Evolutionary conservation across 1,140 invertebrate species (phyloP).

Genomic region (Trachymyrmex septentrionalis): DNA sequence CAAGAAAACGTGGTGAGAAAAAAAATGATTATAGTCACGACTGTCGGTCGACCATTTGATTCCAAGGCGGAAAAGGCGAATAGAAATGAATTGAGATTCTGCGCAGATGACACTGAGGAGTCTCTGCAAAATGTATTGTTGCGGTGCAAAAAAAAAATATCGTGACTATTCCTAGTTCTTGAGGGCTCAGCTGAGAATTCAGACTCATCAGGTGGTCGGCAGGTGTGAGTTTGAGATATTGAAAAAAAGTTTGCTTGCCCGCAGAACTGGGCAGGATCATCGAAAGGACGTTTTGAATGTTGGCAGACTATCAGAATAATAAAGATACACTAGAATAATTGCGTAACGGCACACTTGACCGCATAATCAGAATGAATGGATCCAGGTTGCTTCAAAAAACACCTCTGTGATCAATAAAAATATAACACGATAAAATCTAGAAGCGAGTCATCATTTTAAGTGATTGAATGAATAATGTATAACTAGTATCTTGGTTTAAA

Average conservation of each 20-base stretch:
- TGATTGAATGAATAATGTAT: conserved; percentile 10
- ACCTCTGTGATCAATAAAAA: conserved; percentile 27
- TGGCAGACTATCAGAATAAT: not conserved
- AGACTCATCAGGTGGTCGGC: conserved; percentile 62
- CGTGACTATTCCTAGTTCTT: conserved; percentile 80
- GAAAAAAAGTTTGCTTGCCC: conserved; percentile 31
- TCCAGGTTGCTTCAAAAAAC: not conserved
- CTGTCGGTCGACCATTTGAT: conserved; percentile 62
- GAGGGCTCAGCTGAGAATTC: conserved; percentile 42
- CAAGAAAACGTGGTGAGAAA: conserved; percentile 66
- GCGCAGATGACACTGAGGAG: conserved; percentile 78
- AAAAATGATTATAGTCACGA: conserved; percentile 48
- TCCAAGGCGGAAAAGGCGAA: conserved; percentile 36
- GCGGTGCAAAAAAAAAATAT: conserved; percentile 76
- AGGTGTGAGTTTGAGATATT: conserved; percentile 79
- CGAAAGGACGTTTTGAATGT: conserved; percentile 4
- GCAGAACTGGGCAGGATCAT: conserved; percentile 51
- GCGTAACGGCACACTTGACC: conserved; percentile 30
- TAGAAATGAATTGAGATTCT: conserved; percentile 75
- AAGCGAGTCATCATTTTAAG: conserved; percentile 11
- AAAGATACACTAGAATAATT: conserved; percentile 31
- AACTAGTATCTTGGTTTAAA: not conserved
- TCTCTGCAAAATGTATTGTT: conserved; percentile 77
- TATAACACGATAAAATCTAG: not conserved
- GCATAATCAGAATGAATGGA: conserved; percentile 26